A percentile compares a stretch with the other conserved stretches of the same genome.
phyloP scores from a whole-genome alignment of 1,140 invertebrate genomes.

The Macrotrachela quadricornifera region DNA sequence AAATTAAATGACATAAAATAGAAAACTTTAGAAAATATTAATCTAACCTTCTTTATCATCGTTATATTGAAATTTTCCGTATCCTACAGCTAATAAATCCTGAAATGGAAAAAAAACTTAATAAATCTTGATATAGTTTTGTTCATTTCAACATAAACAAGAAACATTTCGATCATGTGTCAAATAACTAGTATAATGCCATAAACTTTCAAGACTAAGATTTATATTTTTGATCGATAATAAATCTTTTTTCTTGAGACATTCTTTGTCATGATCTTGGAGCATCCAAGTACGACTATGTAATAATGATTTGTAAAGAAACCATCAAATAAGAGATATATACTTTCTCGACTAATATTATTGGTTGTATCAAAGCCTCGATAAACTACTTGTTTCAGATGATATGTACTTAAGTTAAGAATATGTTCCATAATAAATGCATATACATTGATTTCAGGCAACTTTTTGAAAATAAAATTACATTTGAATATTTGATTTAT shows the following conservation, averaged over 20 bases:
- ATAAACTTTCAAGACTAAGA: conserved; percentile 19
- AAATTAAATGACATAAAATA: no score
- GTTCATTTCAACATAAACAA: conserved; percentile 26
- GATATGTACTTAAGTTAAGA: conserved; percentile 27
- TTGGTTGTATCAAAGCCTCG: conserved; percentile 11
- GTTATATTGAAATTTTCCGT: conserved; percentile 30
- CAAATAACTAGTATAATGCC: conserved; percentile 23
- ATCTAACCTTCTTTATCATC: conserved; percentile 15
- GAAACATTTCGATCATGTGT: conserved; percentile 25
- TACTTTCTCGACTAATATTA: background rate
- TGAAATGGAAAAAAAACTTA: conserved; percentile 7
- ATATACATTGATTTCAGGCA: conserved; percentile 17
- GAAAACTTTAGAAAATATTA: no score
- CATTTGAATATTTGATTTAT: background rate
- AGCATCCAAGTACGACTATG: background rate
- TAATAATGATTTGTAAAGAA: conserved; percentile 15
- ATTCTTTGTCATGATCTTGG: no score
- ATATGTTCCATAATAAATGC: conserved; percentile 27
- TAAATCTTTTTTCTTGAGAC: no score
- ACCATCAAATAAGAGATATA: background rate
- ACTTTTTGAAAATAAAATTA: conserved; percentile 13
- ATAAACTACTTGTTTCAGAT: conserved; percentile 24
- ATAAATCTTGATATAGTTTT: conserved; percentile 19
- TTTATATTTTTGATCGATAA: no score
- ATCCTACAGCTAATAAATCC: conserved; percentile 29